These are phyloP conservation scores for Drosophila mimetica DNA, from an alignment of 2,888 invertebrate genomes.

Conservation along the genomic window DNA sequence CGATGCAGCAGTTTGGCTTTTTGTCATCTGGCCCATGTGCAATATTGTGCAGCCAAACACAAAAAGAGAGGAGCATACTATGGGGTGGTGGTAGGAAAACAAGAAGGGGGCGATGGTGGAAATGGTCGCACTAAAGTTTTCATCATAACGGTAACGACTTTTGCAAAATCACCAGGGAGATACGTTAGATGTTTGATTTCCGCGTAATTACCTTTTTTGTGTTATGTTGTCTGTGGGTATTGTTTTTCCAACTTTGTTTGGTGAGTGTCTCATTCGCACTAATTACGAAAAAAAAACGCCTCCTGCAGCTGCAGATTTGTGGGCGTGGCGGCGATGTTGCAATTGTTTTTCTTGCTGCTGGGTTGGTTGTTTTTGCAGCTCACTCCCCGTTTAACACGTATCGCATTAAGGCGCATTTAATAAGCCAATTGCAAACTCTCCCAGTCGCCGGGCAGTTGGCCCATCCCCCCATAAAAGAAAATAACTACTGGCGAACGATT, in stretches of 20 bases:
- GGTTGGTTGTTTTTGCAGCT: slow-evolving; percentile 2
- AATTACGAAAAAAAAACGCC: slow-evolving; percentile 40
- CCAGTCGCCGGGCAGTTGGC: slow-evolving; percentile 3
- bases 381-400: slow-evolving; percentile 31
- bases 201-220: slow-evolving; percentile 51
- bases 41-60: slow-evolving; percentile 37
- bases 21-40: slow-evolving; percentile 45
- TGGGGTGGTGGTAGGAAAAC: neutral
- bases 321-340: slow-evolving; percentile 31
- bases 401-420: slow-evolving; percentile 50
- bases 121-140: slow-evolving; percentile 41
- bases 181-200: slow-evolving; percentile 51
- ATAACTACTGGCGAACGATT: slow-evolving; percentile 53
- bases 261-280: slow-evolving; percentile 32
- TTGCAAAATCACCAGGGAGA: slow-evolving; percentile 50
- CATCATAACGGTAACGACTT: slow-evolving; percentile 52
- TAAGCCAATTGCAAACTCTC: slow-evolving; percentile 26
- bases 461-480: slow-evolving; percentile 51
- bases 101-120: neutral
- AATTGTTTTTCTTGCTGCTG: slow-evolving; percentile 31
- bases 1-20: slow-evolving; percentile 31
- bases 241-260: slow-evolving; percentile 27
- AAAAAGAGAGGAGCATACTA: neutral
- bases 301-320: slow-evolving; percentile 28
- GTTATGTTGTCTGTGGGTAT: slow-evolving; percentile 9